A percentile compares a stretch with the other conserved stretches of the same genome.
Evolutionary conservation across 2,113 vertebrate genomes (phyloP).

Genomic region (Mixornis gularis): DNA sequence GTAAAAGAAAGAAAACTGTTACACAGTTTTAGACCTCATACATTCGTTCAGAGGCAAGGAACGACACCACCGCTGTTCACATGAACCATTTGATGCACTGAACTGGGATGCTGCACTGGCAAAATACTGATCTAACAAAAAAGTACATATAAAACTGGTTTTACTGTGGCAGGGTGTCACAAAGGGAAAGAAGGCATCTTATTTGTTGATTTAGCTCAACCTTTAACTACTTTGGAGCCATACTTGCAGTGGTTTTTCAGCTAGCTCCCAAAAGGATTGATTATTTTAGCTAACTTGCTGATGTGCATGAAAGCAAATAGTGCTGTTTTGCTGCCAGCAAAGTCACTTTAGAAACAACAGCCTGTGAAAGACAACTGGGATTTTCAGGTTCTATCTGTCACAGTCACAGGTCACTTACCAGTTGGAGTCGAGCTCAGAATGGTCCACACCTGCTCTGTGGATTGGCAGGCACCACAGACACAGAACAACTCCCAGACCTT

Average conservation of each 20-base stretch:
- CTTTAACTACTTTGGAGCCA: not conserved
- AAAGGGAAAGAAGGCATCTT: not conserved
- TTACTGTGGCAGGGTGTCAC: not conserved
- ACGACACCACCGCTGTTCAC: rapidly evolving
- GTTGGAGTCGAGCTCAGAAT: not conserved
- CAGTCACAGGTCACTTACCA: not conserved
- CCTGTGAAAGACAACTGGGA: not conserved
- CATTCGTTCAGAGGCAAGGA: not conserved
- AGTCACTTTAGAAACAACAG: not conserved
- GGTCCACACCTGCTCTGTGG: not conserved
- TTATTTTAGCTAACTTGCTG: not conserved
- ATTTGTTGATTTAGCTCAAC: not conserved
- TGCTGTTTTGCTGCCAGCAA: not conserved
- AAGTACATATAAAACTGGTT: not conserved
- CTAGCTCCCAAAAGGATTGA: not conserved
- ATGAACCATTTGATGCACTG: not conserved
- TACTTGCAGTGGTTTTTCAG: not conserved
- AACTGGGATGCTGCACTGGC: not conserved
- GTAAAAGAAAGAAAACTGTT: not conserved
- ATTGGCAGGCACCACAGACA: not conserved
- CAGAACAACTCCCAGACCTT: not conserved
- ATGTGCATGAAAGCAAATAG: not conserved
- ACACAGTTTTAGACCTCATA: not conserved
- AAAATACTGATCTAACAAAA: not conserved
- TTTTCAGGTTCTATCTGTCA: not conserved